Conservation (phyloP, 2,113 vertebrate species). For the Noctilio leporinus region DNA sequence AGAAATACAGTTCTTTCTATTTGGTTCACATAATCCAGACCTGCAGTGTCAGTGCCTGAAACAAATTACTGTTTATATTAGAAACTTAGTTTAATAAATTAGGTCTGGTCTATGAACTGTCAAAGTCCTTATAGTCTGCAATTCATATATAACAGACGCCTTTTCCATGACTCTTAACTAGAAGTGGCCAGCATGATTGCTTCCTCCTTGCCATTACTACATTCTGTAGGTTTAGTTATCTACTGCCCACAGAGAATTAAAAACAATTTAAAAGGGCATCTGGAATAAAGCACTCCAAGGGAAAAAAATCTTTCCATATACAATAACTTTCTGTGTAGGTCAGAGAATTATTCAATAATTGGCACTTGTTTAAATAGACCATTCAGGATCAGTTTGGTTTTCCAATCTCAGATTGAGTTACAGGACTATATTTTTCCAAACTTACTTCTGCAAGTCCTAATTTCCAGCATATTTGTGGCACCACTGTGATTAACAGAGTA, state of each 20-base stretch:
- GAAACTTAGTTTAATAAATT: conserved; percentile 99
- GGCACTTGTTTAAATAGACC: conserved; percentile 89
- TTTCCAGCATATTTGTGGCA: conserved; percentile 80
- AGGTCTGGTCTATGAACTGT: conserved; percentile 92
- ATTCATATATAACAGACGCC: conserved; percentile 94
- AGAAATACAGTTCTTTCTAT: conserved; percentile 70
- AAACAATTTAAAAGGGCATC: conserved; percentile 93
- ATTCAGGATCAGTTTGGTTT: conserved; percentile 81
- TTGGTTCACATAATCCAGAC: conserved; percentile 96
- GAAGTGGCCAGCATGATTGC: conserved; percentile 89
- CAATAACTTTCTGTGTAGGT: conserved; percentile 88
- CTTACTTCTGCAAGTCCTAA: conserved; percentile 77
- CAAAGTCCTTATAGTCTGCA: conserved; percentile 85
- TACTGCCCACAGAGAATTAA: conserved; percentile 88
- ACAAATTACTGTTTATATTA: conserved; percentile 99
- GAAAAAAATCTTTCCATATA: conserved; percentile 79
- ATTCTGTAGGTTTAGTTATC: conserved; percentile 86
- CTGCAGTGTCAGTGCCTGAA: conserved; percentile 91
- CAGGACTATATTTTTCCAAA: conserved; percentile 67
- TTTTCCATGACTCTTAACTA: conserved; percentile 79
- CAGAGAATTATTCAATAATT: conserved; percentile 91
- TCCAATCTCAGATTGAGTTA: conserved; percentile 81
- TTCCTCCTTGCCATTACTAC: conserved; percentile 88
- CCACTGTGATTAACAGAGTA: conserved; percentile 80
- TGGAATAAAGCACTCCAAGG: conserved; percentile 85